Evolutionary conservation across 2,888 invertebrate genomes (phyloP), one percentile per base, ranked within the genome.

Genomic region (Dicranocentrus wangi): DNA sequence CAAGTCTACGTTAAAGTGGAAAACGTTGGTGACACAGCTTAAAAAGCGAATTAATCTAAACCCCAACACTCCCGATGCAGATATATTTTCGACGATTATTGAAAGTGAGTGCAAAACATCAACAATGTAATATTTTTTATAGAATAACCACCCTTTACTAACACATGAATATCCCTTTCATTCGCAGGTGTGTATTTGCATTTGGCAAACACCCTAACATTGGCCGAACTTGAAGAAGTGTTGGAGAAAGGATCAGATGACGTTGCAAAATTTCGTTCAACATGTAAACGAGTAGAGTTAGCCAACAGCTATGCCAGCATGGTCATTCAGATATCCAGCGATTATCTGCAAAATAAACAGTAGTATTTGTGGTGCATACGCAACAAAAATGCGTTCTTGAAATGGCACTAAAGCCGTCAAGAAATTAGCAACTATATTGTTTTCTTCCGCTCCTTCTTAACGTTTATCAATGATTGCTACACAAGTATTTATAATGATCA

Each of bases 161-260:
- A 21, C n/a, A n/a, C n/a, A n/a, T n/a, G n/a, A n/a, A n/a, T n/a
- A n/a, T n/a, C n/a, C n/a, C n/a, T n/a, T n/a, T n/a, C n/a, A n/a
- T n/a, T n/a, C n/a, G n/a, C n/a, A 86, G 86, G 84, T 68, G 86
- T 86, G 1, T 86, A 86, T 65, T 83, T 86, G n/a, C 85, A 86
- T 76, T 69, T 86, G 69, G 86, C 86, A 10, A 86, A 86, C 63
- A 85, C 83, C 1, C 60, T 86, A 25, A 79, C 81, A 13, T 81
- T 85, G 0, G 55, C 73, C 1, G 85, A 85, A 53, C 66, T 86
- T 63, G 86, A 86, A 70, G 82, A 85, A 79, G 86, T 86, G 23
- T 77, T 86, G 21, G 86, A 86, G 51, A 86, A 86, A 75, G 82
- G 82, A 15, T 77, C 76, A n/a, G 86, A 85, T 42, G 85, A 85